Base-by-base conservation (phyloP, 1,140 invertebrate genomes). In the Drosophila aff. region DNA sequence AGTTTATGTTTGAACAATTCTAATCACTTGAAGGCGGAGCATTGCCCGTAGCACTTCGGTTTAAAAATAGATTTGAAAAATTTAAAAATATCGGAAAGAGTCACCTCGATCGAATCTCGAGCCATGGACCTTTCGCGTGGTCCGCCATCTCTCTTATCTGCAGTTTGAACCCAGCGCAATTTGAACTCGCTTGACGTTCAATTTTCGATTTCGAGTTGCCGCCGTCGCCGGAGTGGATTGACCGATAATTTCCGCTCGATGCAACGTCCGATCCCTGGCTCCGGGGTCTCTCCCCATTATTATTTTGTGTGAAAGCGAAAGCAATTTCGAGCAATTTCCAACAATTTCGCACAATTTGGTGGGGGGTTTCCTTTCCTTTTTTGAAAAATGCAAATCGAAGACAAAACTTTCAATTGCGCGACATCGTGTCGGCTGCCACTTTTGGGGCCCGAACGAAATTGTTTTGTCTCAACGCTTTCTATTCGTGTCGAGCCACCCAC, bases 351-450 rank as follows among this genome's bases (percentile, higher is more conserved):
- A 73, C 69, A 74, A 61, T 73, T 74, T 52, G 36, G 53, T 40
- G n/a, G 26, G 53, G 46, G 55, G 71, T 38, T 84, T 85, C 84
- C 58, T 87, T 87, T 87, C 77, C 60, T 61, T 87, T 83, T 81
- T 83, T 57, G 76, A 40, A 89, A 90, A 90, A 89, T 89, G 85
- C 84, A 90, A 89, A 89, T 89, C 81, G 78, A 76, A 75, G 63
- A 79, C 69, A 59, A 80, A 90, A 89, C 85, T 89, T 89, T 89
- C 84, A 90, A 89, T 89, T 89, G 84, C 52, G 44, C 66, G 50
- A 76, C 59, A 65, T 72, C 72, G 81, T 40, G 60, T 52, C 49
- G 63, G 23, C 46, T 47, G 66, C 82, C 72, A 55, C 66, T 59
- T 76, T 77, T 77, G 82, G 77, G 53, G 21, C 36, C 36, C 36